Evolutionary conservation across 2,113 vertebrate species (phyloP).

Genomic region (Oxyura jamaicensis): DNA sequence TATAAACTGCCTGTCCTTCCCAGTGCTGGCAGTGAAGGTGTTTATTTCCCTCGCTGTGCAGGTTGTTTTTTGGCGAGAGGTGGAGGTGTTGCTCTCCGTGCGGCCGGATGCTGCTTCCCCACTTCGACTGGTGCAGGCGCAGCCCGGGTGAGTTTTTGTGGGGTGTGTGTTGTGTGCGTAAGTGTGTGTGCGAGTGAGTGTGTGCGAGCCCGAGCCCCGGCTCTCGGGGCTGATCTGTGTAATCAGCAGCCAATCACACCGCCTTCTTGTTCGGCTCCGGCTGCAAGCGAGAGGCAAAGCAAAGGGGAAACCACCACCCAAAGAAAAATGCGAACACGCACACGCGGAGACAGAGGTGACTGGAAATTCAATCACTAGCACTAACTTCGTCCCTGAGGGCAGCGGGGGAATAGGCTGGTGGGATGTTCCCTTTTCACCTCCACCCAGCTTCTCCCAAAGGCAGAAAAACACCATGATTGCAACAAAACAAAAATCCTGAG

Average conservation of each 20-base stretch:
- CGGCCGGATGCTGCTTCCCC: neutral
- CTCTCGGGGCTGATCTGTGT: conserved; percentile 31
- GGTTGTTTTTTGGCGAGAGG: neutral
- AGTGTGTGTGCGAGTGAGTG: neutral
- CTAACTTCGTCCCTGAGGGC: neutral
- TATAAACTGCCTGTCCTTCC: neutral
- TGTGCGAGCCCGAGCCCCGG: neutral
- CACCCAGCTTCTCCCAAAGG: neutral
- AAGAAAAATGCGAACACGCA: neutral
- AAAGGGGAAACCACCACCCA: neutral
- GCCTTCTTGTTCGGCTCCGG: conserved; percentile 22
- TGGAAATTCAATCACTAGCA: neutral
- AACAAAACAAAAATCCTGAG: neutral
- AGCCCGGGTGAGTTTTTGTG: neutral
- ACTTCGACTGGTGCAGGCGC: neutral
- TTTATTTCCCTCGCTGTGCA: neutral
- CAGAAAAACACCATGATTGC: rapidly evolving
- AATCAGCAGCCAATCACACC: conserved; percentile 66
- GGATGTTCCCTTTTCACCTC: neutral
- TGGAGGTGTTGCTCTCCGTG: neutral
- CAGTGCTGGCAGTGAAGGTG: neutral
- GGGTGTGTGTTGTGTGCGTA: neutral
- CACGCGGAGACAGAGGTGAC: neutral
- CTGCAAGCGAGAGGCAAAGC: neutral
- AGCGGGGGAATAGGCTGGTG: neutral